Evolutionary conservation across 2,888 invertebrate species (phyloP).

Genomic region (Drosophila siamana): DNA sequence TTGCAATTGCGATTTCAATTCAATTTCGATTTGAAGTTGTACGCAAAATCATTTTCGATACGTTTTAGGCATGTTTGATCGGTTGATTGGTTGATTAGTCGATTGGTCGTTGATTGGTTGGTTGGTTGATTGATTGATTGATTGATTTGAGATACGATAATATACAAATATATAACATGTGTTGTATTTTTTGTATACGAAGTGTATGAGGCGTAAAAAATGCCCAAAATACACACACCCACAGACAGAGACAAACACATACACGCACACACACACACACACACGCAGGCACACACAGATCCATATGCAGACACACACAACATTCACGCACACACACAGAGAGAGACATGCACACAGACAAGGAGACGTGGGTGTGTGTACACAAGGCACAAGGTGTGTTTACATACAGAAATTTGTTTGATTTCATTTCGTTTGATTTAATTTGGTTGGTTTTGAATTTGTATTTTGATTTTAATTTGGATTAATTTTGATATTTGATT

Average conservation of each 20-base stretch:
- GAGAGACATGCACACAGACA: slow-evolving; percentile 10
- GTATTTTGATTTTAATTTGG: slow-evolving; percentile 35
- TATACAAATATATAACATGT: slow-evolving; percentile 37
- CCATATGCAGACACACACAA: slow-evolving; percentile 1
- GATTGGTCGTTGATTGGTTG: slow-evolving; percentile 39
- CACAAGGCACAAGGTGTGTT: slow-evolving; percentile 42
- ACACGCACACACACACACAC: slow-evolving; percentile 1
- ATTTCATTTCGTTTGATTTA: slow-evolving; percentile 37
- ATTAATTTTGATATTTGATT: slow-evolving; percentile 34
- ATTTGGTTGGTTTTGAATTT: slow-evolving; percentile 38
- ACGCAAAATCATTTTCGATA: slow-evolving; percentile 55
- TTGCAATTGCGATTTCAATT: too few relatives aligned
- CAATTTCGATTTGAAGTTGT: slow-evolving; percentile 25
- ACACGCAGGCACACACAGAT: slow-evolving; percentile 12
- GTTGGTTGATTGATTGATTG: slow-evolving; percentile 43
- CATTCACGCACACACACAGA: slow-evolving; percentile 3
- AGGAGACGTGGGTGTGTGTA: slow-evolving; percentile 59
- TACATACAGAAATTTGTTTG: slow-evolving; percentile 41
- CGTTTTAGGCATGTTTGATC: slow-evolving; percentile 48
- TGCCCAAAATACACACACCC: slow-evolving; percentile 63
- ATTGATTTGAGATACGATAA: slow-evolving; percentile 50
- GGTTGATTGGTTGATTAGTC: slow-evolving; percentile 42
- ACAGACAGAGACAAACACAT: slow-evolving; percentile 22
- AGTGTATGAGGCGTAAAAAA: slow-evolving; percentile 41
- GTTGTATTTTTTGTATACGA: slow-evolving; percentile 26